Percentiles rank a stretch among this genome's conserved stretches.
Conservation (phyloP, 2,113 vertebrate species). For the Rhea pennata region DNA sequence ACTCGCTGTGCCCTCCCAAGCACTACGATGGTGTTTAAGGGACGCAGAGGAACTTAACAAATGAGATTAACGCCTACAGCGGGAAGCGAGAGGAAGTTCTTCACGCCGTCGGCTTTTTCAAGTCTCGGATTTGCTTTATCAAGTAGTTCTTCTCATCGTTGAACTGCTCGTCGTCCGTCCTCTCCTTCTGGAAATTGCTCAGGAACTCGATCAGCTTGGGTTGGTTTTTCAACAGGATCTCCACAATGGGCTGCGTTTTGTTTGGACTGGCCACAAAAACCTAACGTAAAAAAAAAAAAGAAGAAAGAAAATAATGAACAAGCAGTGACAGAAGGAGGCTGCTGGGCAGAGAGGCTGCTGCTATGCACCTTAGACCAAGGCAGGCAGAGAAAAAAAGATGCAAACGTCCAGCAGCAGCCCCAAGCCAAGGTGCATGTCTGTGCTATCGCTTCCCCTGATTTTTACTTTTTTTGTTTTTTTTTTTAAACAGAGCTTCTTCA, state of each 20-base stretch:
- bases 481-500: too few species aligned
- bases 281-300: conserved; percentile 70
- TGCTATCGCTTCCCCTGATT: background rate
- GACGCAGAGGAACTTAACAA: conserved; percentile 41
- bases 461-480: background rate
- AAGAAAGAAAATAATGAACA: background rate
- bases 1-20: conserved; percentile 66
- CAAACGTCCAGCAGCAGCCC: background rate
- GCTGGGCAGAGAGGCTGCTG: background rate
- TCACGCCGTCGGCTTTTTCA: conserved; percentile 88
- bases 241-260: conserved; percentile 96
- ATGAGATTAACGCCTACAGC: conserved; percentile 7
- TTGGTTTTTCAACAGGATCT: conserved; percentile 98
- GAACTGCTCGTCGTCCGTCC: conserved; percentile 95
- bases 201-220: conserved; percentile 97
- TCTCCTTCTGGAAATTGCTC: conserved; percentile 94
- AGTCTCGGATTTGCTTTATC: conserved; percentile 96
- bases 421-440: background rate
- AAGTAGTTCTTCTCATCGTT: conserved; percentile 98
- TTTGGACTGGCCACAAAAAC: conserved; percentile 98
- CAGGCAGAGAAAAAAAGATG: background rate
- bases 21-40: conserved; percentile 47
- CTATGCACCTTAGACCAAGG: background rate
- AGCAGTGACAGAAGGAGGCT: background rate
- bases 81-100: background rate